phyloP scores from a whole-genome alignment of 2,113 vertebrate species.

The Noturus placidus region DNA sequence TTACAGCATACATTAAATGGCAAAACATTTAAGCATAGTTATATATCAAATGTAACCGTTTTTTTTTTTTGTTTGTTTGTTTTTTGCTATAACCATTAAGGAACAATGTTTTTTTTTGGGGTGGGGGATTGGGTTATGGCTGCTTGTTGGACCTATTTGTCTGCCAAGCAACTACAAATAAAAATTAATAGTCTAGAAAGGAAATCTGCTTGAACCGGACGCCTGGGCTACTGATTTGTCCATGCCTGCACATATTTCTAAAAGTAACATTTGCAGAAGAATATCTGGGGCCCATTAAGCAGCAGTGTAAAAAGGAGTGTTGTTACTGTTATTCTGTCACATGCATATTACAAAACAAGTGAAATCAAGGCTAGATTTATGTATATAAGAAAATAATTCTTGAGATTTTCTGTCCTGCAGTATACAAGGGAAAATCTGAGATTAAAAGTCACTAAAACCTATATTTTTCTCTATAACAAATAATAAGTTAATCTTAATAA shows the following conservation, averaged over 20 bases:
- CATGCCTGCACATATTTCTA: background rate
- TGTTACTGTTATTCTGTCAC: background rate
- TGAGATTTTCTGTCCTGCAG: background rate
- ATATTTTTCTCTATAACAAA: background rate
- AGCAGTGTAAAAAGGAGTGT: background rate
- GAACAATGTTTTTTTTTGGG: background rate
- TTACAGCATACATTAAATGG: background rate
- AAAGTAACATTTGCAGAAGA: background rate
- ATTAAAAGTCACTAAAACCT: background rate
- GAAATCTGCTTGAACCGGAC: background rate
- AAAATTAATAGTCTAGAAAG: background rate
- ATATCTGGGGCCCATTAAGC: background rate
- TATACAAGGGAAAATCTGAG: background rate
- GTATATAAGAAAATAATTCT: background rate
- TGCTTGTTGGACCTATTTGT: background rate
- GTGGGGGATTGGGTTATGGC: no score
- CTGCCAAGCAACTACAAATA: background rate
- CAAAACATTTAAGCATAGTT: background rate
- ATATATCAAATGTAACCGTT: background rate
- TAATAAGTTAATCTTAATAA: no score
- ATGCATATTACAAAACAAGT: background rate
- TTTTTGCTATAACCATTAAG: background rate
- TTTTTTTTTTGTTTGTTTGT: no score
- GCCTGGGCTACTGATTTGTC: background rate
- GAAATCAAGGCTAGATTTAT: background rate